Percentiles rank a stretch among this genome's conserved stretches.
phyloP scores from a whole-genome alignment of 2,113 vertebrate species.

The Herpailurus yagouaroundi region DNA sequence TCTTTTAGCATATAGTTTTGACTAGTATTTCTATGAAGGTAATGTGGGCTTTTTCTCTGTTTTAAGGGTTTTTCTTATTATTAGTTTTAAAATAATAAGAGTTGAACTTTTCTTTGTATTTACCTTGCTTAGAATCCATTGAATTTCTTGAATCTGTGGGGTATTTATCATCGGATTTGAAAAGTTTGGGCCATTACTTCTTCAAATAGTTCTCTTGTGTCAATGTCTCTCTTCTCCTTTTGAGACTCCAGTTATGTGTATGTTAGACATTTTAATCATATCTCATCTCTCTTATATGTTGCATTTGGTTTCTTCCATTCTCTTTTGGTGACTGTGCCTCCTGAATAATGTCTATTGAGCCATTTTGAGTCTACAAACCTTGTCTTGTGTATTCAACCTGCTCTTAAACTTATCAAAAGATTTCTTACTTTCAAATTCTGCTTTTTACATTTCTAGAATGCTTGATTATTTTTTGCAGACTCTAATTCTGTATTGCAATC shows the following conservation, averaged over 20 bases:
- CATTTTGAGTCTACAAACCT: background rate
- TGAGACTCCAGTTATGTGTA: background rate
- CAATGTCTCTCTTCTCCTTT: background rate
- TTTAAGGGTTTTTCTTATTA: background rate
- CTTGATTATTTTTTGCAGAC: background rate
- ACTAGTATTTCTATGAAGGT: background rate
- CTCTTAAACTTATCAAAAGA: background rate
- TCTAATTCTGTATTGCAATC: background rate
- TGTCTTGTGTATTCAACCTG: background rate
- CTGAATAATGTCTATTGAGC: background rate
- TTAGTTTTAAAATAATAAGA: background rate
- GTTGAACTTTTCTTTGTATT: background rate
- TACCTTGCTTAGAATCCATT: background rate
- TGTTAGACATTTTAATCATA: background rate
- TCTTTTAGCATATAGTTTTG: background rate
- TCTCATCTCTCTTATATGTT: background rate
- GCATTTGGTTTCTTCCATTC: background rate
- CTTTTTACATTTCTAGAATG: background rate
- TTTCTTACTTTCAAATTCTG: background rate
- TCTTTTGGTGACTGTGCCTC: background rate
- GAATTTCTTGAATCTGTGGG: background rate
- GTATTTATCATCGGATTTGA: background rate
- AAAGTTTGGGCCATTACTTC: background rate
- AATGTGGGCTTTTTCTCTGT: background rate
- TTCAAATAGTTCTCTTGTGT: background rate